Conservation (phyloP, 1,140 invertebrate genomes). For the Monochamus saltuarius region DNA sequence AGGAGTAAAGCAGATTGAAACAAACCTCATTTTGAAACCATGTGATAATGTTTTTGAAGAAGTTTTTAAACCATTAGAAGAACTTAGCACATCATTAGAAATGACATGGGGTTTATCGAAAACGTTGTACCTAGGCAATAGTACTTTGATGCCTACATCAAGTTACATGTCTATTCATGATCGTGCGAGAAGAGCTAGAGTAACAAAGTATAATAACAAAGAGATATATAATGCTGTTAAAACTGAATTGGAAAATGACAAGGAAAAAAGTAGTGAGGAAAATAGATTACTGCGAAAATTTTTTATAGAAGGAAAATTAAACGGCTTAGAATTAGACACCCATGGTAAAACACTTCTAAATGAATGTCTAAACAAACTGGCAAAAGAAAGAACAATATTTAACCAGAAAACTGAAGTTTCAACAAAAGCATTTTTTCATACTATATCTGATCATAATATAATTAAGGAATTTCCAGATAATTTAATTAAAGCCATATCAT, state of each 20-base stretch:
- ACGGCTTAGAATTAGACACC: constrained; percentile 65
- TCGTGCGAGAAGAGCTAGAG: constrained; percentile 65
- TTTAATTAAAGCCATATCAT: constrained; percentile 66
- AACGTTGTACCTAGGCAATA: constrained; percentile 77
- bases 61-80: constrained; percentile 78
- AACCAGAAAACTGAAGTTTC: constrained; percentile 63
- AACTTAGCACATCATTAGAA: constrained; percentile 69
- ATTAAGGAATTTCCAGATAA: constrained; percentile 74
- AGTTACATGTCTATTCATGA: constrained; percentile 74
- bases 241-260: constrained; percentile 56
- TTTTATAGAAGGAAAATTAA: constrained; percentile 76
- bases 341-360: constrained; percentile 54
- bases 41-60: constrained; percentile 67
- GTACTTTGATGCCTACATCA: constrained; percentile 74
- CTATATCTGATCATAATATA: constrained; percentile 64
- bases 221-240: constrained; percentile 70
- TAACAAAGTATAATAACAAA: constrained; percentile 66
- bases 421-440: constrained; percentile 65
- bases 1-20: constrained; percentile 65
- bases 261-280: constrained; percentile 64
- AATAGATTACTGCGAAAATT: constrained; percentile 74
- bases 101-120: constrained; percentile 86
- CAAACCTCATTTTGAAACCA: constrained; percentile 54
- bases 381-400: constrained; percentile 60
- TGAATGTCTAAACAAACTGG: constrained; percentile 54